Base-by-base conservation (phyloP, 2,888 invertebrate genomes). In the Tiphia femorata region DNA sequence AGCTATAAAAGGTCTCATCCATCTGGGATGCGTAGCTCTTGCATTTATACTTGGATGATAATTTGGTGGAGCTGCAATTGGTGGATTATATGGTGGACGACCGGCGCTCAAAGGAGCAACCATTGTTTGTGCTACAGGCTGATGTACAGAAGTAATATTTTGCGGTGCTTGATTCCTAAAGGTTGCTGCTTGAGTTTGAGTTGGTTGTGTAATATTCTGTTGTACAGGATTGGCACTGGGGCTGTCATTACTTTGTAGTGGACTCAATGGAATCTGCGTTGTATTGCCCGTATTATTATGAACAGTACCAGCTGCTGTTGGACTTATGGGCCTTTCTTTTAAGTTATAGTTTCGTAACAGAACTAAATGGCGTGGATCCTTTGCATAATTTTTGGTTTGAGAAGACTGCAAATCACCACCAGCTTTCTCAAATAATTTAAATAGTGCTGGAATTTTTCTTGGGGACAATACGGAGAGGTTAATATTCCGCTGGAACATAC, bases 381-480 rank as follows among this genome's bases (percentile, higher is more conserved):
- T 94, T 0, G 96, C 95, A 80, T 95, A 97, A 82, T 96, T 96
- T 81, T 97, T 93, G 10, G 91, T 92, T 71, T 92, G 91, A 0
- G 92, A 90, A 0, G 91, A 87, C 43, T 87, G 89, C 47, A 94
- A 85, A 82, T 96, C 96, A 0, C 95, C 95, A 6, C 95, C 95
- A 1, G 95, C 93, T 80, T 93, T 94, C 81, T 97, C 96, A 84
- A 93, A 97, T 4, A 97, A 84, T 76, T 94, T 92, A 70, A 92
- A 92, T 1, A 97, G 84, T 0, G 92, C 90, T 0, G 96, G 92
- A 68, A 96, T 91, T 81, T 96, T 95, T 42, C 96, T 87, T 0
- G 97, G 96, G 0, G 95, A 93, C 49, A 96, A 89, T 27, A 97
- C 90, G 0, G 97, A 97, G 38, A 97, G 85, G 78, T 94, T 92